Conservation (phyloP, 2,797 vertebrate genomes). For the Amblyraja radiata region DNA sequence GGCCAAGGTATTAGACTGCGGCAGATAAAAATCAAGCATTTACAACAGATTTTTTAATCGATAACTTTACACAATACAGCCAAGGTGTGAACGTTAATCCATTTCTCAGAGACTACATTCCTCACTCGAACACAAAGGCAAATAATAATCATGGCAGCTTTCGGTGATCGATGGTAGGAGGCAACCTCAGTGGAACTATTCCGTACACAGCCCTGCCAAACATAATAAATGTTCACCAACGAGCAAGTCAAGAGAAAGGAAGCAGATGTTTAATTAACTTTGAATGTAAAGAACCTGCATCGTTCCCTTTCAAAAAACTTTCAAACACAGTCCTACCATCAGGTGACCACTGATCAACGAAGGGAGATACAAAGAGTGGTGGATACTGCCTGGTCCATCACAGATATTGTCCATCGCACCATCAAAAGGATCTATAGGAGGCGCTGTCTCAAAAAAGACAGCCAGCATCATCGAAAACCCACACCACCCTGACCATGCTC, state of each 20-base stretch:
- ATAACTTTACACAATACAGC: background rate
- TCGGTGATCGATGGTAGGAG: background rate
- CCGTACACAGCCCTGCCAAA: background rate
- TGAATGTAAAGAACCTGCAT: background rate
- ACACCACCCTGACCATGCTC: no score
- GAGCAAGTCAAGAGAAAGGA: background rate
- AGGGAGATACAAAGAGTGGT: no score
- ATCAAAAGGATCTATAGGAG: no score
- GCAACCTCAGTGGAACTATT: background rate
- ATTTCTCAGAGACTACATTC: background rate
- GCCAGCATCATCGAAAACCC: no score
- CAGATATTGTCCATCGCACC: no score
- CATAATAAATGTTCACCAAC: background rate
- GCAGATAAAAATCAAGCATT: background rate
- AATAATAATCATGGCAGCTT: background rate
- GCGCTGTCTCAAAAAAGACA: no score
- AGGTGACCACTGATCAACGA: background rate
- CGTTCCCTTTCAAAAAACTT: background rate
- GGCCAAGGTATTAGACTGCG: background rate
- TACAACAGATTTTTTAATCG: background rate
- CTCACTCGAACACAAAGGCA: background rate
- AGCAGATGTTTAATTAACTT: background rate
- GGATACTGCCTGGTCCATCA: no score
- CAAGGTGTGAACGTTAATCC: background rate
- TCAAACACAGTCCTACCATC: background rate